Evolutionary conservation across 23 tunicate genomes (phyloP), one percentile per base, ranked within the genome.

Genomic region (Halocynthia roretzi): DNA sequence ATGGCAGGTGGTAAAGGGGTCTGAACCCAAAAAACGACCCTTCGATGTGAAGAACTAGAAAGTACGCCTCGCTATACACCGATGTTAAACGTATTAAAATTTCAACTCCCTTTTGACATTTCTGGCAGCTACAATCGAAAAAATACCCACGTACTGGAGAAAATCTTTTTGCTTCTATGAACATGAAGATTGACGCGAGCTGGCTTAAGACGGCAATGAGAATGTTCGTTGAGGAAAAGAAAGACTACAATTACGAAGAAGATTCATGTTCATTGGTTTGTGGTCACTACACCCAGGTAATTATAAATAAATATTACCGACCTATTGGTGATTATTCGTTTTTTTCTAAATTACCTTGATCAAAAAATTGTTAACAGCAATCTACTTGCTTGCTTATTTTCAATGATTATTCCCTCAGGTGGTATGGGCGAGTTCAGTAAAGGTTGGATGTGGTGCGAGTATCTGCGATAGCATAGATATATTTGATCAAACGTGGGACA

Each of bases 271-370:
- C 48, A 15, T 20, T 11, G 70, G 70, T 65, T 10, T 65, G 70
- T 48, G 70, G 70, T 10, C 70, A 65, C 19, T 65, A 65, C 19
- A 65, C 70, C 15, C 48, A 40, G 19, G 70, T 65, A 15, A 65
- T 2, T 58, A 58, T 31, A 31, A 31, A 31, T 31, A 31, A 31
- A 31, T 31, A 31, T 31, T 31, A 31, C 44, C 44, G 44, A 31
- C 44, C 44, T 1, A 31, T 31, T 31, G 44, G 44, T 31, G 44
- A 31, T 31, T 31, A 31, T 31, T n/a, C n/a, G n/a, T n/a, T n/a
- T n/a, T 10, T 56, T 10, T 56, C 62, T 56, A 56, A 56, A n/a
- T n/a, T n/a, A n/a, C n/a, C n/a, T n/a, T n/a, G n/a, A n/a, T n/a
- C n/a, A n/a, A n/a, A n/a, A n/a, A n/a, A n/a, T n/a, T n/a, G n/a